phyloP scores from a whole-genome alignment of 2,888 invertebrate species.

The Stomorhina lunata region DNA sequence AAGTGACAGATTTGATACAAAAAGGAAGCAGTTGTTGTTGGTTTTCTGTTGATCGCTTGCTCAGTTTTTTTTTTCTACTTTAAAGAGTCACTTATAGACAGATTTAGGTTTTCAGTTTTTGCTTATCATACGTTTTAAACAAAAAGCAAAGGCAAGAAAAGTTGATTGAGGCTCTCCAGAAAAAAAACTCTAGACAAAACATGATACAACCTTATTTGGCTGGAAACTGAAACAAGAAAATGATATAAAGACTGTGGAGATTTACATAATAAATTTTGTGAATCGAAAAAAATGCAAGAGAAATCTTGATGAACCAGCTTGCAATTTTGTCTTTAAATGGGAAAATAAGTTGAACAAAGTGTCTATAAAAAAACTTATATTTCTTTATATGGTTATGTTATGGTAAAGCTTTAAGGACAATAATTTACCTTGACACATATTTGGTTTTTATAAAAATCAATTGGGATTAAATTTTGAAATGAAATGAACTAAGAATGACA shows the following conservation, averaged over 20 bases:
- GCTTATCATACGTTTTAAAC: conserved; percentile 9
- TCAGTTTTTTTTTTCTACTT: background rate
- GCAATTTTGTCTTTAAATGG: background rate
- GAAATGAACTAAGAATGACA: conserved; percentile 4
- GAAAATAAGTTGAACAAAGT: background rate
- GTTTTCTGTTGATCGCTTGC: background rate
- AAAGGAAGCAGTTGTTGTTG: conserved; percentile 44
- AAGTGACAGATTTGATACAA: conserved; percentile 41
- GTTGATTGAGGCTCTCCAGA: too few relatives aligned
- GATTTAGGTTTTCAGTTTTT: background rate
- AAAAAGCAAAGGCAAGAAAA: background rate
- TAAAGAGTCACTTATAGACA: conserved; percentile 4
- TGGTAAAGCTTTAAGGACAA: conserved; percentile 46
- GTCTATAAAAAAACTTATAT: too few relatives aligned
- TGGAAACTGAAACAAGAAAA: conserved; percentile 6
- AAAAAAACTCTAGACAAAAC: background rate
- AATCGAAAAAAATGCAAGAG: background rate
- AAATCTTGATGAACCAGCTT: conserved; percentile 51
- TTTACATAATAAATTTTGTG: conserved; percentile 30
- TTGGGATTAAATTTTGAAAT: background rate
- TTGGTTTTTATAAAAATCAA: conserved; percentile 7
- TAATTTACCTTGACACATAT: conserved; percentile 59
- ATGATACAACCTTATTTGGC: conserved; percentile 47
- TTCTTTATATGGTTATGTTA: too few relatives aligned
- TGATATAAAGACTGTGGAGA: conserved; percentile 18